Evolutionary conservation across 92 coral and sea anemone genomes (phyloP), one percentile per base, ranked within the genome.

Genomic region (Meandrina meandrites): DNA sequence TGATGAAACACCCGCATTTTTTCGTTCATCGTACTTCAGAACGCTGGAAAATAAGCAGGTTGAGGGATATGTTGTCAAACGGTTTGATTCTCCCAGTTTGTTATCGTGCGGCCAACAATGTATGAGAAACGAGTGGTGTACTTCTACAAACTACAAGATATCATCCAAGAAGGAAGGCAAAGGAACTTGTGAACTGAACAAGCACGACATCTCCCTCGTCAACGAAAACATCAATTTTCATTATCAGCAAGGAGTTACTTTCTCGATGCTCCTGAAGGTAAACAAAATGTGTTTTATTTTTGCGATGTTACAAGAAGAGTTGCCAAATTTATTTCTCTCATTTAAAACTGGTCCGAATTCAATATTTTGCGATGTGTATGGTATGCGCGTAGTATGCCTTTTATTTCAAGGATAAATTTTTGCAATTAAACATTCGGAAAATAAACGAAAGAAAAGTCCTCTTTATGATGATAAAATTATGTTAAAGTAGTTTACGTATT

Each of bases 151-250:
- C 68, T 60, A 60, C 68, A 60, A 60, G 68, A 60, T 24, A 30
- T 60, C 68, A 60, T 24, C 30, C 28, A 60, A 5, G 68, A 60
- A 60, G 68, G 68, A 24, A 30, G 68, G 31, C 13, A 60, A 60
- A 24, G 68, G 68, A 60, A 60, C 68, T 60, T 60, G 68, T 60
- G 68, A 60, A 60, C 30, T 60, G 31, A 60, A 60, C 68, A 60
- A 60, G 68, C 68, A 60, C 68, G 68, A 60, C 68, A 60, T 60
- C 68, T 60, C 68, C 68, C 31, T 60, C 30, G 15, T 60, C 68
- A 60, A 66, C 17, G 71, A 66, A 10, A 66, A 66, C 17, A 12
- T 5, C 4, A 66, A 28, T 17, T 66, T 66, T 66, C 18, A 27
- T 2, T 16, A 66, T 27, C 71, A 66, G 30, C 30, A 60, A 14